Evolutionary conservation across 2,797 vertebrate genomes (phyloP), one percentile per base, ranked within the genome.

Genomic region (Helarctos malayanus): DNA sequence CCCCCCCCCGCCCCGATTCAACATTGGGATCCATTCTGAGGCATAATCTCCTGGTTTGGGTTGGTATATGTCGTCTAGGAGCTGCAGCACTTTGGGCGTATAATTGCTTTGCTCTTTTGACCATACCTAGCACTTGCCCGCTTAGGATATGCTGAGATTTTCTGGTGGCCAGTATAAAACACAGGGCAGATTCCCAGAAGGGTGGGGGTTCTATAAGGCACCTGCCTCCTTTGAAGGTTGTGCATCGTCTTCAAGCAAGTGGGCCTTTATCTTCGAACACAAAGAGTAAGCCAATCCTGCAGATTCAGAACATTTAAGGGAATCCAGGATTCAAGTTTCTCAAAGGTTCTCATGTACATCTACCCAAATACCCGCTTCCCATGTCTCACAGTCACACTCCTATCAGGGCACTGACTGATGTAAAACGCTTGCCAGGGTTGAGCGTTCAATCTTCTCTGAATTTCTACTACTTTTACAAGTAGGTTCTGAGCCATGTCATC

Each of bases 381-480:
- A 49, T 21, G 61, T 52, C 76, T 65, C 19, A 68, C 27, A 8
- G n/a, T 49, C 38, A 68, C 38, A 75, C 14, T 54, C 32, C 19
- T 21, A 47, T 45, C 13, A 69, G 27, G 59, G 52, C 8, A 35
- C n/a, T 71, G 45, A 91, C 11, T 29, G 3, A 7, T 35, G 13
- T 59, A 76, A 69, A n/a, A 59, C 7, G 49, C 27, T 76, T 82
- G 19, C 1, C 32, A 45, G 13, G 12, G 1, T 1, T 54, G 15
- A 71, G 29, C 82, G 76, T 78, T 87, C 75, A 93, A 29, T 71
- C 18, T 93, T 93, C 35, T 57, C 49, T 73, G 49, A 89, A 35
- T 41, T 61, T 61, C 57, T 47, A 18, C 89, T 75, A 11, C 19
- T 68, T 12, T 89, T 69, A 85, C 4, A 88, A 56, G n/a, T 35